phyloP scores from a whole-genome alignment of 2,113 vertebrate species.

The Geococcyx californianus region DNA sequence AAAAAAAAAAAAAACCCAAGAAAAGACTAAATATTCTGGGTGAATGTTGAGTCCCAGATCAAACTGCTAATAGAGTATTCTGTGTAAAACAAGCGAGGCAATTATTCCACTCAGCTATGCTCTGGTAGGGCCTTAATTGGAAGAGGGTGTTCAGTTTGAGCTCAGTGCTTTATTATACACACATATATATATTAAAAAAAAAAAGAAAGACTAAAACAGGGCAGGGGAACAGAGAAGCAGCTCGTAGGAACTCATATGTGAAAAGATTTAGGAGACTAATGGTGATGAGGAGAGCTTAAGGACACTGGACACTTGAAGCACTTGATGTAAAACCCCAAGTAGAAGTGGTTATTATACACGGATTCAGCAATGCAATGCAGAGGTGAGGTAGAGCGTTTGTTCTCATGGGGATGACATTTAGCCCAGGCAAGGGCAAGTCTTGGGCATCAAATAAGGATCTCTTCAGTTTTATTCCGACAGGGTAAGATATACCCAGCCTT shows the following conservation, averaged over 20 bases:
- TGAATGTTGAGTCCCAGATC: slow-evolving; percentile 33
- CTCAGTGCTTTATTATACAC: slow-evolving; percentile 55
- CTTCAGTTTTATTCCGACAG: background rate
- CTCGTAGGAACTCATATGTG: slow-evolving; percentile 1
- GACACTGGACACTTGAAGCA: background rate
- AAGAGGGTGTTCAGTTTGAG: slow-evolving; percentile 58
- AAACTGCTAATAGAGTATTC: slow-evolving; percentile 66
- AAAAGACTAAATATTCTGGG: background rate
- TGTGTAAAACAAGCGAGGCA: slow-evolving; percentile 70
- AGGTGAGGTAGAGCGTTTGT: background rate
- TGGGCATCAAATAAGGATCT: background rate
- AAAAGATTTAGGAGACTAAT: slow-evolving; percentile 33
- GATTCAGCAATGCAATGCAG: background rate
- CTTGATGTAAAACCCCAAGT: background rate
- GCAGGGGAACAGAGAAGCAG: background rate
- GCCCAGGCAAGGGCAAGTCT: background rate
- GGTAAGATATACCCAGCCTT: background rate
- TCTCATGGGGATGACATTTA: slow-evolving; percentile 7
- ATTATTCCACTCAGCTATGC: slow-evolving; percentile 64
- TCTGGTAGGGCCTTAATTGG: slow-evolving; percentile 70
- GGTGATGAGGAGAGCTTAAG: background rate
- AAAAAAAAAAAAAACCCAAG: background rate
- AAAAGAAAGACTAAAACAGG: background rate
- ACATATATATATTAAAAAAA: background rate
- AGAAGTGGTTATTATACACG: background rate